phyloP scores from a whole-genome alignment of 1,140 invertebrate genomes.

The Ceratina calcarata region DNA sequence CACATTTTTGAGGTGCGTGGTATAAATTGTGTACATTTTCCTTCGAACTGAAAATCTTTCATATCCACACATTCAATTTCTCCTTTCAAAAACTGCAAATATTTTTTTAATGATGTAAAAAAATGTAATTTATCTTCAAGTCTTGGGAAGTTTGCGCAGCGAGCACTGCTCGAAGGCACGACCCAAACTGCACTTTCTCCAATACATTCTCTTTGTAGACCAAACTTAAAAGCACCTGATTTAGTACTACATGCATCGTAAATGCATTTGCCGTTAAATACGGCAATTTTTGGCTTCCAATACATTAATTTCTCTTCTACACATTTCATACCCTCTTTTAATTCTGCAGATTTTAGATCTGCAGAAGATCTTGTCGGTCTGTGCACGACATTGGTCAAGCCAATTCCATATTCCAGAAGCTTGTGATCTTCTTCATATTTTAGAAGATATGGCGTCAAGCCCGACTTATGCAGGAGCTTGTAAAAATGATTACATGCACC shows the following conservation, averaged over 20 bases:
- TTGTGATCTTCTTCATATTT: conserved; percentile 74
- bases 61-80: conserved; percentile 67
- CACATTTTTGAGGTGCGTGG: conserved; percentile 76
- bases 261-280: conserved; percentile 79
- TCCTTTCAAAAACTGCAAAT: conserved; percentile 72
- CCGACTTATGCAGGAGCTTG: conserved; percentile 74
- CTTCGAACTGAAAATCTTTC: conserved; percentile 72
- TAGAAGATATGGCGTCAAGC: conserved; percentile 66
- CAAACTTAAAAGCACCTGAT: conserved; percentile 72
- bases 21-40: conserved; percentile 69
- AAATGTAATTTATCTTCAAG: conserved; percentile 79
- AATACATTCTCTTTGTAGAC: conserved; percentile 71
- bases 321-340: conserved; percentile 67
- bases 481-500: conserved; percentile 79
- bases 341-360: conserved; percentile 74
- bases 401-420: conserved; percentile 72
- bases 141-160: conserved; percentile 77
- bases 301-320: conserved; percentile 71
- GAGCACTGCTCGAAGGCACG: conserved; percentile 77
- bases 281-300: conserved; percentile 75
- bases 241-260: conserved; percentile 74
- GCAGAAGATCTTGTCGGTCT: conserved; percentile 76
- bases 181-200: conserved; percentile 76
- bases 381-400: conserved; percentile 76
- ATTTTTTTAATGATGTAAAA: conserved; percentile 74